Conservation (phyloP, 2,888 invertebrate genomes). For the Platynereis dumerilii region DNA sequence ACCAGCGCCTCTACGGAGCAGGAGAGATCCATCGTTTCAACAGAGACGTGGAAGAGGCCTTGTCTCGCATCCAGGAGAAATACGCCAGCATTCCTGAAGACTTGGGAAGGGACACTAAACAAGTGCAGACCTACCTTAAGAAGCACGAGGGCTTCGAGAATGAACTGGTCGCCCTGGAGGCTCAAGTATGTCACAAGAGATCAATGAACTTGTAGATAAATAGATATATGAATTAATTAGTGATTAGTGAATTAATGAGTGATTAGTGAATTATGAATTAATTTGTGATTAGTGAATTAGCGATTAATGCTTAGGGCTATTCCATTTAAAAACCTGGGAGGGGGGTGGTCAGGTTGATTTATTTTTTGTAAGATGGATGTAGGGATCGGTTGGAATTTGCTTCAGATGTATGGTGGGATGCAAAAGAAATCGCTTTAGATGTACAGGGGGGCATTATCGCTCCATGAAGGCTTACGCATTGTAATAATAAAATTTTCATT, state of each 20-base stretch:
- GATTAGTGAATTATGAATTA: neutral
- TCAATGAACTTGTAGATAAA: neutral
- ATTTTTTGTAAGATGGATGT: too few relatives aligned
- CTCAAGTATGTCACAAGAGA: slow-evolving; percentile 72
- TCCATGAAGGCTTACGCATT: too few relatives aligned
- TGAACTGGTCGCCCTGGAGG: slow-evolving; percentile 89
- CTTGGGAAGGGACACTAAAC: slow-evolving; percentile 81
- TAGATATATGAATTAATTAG: neutral
- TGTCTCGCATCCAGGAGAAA: slow-evolving; percentile 87
- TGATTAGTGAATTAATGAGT: neutral
- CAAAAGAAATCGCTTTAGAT: too few relatives aligned
- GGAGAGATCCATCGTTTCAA: slow-evolving; percentile 98
- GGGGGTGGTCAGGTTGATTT: too few relatives aligned
- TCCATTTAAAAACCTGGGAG: too few relatives aligned
- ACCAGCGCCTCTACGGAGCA: slow-evolving; percentile 87
- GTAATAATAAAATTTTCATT: too few relatives aligned
- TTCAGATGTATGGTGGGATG: too few relatives aligned
- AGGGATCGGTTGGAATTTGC: too few relatives aligned
- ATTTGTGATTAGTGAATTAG: neutral
- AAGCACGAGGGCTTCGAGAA: slow-evolving; percentile 93
- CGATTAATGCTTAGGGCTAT: too few relatives aligned
- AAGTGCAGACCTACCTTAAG: slow-evolving; percentile 80
- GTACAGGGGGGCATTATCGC: too few relatives aligned
- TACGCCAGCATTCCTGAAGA: slow-evolving; percentile 82
- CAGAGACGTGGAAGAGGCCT: slow-evolving; percentile 89